phyloP scores from a whole-genome alignment of 2,888 invertebrate genomes.

The Autographa gamma region DNA sequence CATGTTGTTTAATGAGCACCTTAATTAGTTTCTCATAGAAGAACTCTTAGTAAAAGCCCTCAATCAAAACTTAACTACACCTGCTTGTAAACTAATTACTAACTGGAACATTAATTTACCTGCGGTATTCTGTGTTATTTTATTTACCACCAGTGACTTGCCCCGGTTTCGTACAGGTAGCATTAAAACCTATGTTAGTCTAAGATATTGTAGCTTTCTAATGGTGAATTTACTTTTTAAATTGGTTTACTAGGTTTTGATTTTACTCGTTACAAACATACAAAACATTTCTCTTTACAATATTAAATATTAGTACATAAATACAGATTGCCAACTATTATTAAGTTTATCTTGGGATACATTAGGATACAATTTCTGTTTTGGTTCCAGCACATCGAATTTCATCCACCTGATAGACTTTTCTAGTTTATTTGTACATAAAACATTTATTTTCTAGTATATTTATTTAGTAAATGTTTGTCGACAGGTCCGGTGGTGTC shows the following conservation, averaged over 20 bases:
- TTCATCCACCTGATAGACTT: neutral
- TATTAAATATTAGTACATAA: too few species aligned
- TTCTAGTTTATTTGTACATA: slow-evolving; percentile 20
- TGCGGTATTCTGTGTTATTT: neutral
- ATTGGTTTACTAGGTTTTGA: too few species aligned
- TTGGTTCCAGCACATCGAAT: neutral
- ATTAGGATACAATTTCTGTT: neutral
- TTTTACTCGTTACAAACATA: too few species aligned
- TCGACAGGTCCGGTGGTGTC: slow-evolving; percentile 96
- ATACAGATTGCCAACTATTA: too few species aligned
- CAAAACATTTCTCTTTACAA: too few species aligned
- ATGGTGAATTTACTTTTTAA: too few species aligned
- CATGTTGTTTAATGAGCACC: neutral
- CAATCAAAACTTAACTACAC: neutral
- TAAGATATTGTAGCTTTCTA: too few species aligned
- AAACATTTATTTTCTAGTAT: slow-evolving; percentile 16
- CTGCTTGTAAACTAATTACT: neutral
- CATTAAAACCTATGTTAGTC: too few species aligned
- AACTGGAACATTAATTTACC: neutral
- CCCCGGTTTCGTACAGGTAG: too few species aligned
- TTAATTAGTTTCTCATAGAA: neutral
- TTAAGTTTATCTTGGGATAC: too few species aligned
- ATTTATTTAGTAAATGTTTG: slow-evolving; percentile 30
- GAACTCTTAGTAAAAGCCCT: neutral
- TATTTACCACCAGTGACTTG: too few species aligned